Evolutionary conservation across 2,113 vertebrate species (phyloP).

Genomic region (Mohoua ochrocephala): DNA sequence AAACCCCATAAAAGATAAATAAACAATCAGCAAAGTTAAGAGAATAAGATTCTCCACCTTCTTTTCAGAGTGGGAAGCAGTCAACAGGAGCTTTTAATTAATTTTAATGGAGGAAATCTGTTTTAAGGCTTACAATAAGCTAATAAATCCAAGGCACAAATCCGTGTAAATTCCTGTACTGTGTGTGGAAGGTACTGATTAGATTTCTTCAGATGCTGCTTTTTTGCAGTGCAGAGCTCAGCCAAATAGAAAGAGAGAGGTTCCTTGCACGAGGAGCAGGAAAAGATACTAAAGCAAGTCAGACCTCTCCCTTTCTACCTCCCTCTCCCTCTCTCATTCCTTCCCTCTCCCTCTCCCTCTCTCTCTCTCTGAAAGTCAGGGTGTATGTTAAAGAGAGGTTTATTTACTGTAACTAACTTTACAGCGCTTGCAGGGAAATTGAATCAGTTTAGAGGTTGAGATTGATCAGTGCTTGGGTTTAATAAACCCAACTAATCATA

Average conservation of each 20-base stretch:
- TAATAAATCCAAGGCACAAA: constrained; percentile 73
- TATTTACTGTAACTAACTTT: constrained; percentile 60
- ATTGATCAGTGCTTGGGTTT: neutral
- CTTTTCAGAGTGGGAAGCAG: constrained; percentile 42
- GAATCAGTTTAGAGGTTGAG: neutral
- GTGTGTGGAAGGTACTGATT: constrained; percentile 63
- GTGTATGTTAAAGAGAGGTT: neutral
- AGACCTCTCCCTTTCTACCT: neutral
- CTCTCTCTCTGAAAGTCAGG: neutral
- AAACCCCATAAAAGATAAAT: neutral
- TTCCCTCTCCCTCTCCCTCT: neutral
- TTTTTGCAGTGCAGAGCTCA: constrained; percentile 37
- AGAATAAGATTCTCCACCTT: neutral
- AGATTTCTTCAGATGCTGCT: constrained; percentile 56
- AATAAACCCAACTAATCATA: neutral
- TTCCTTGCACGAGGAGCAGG: neutral
- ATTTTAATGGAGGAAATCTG: constrained; percentile 72
- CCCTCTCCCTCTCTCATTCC: neutral
- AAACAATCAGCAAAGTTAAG: constrained; percentile 42
- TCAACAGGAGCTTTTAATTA: constrained; percentile 72
- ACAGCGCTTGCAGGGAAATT: constrained; percentile 6
- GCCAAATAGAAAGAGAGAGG: constrained; percentile 24
- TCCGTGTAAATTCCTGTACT: constrained; percentile 64
- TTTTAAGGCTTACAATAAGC: constrained; percentile 70
- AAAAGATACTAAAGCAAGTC: constrained; percentile 29